phyloP scores from a whole-genome alignment of 2,113 vertebrate species.

The Myanophis thanlyinensis region DNA sequence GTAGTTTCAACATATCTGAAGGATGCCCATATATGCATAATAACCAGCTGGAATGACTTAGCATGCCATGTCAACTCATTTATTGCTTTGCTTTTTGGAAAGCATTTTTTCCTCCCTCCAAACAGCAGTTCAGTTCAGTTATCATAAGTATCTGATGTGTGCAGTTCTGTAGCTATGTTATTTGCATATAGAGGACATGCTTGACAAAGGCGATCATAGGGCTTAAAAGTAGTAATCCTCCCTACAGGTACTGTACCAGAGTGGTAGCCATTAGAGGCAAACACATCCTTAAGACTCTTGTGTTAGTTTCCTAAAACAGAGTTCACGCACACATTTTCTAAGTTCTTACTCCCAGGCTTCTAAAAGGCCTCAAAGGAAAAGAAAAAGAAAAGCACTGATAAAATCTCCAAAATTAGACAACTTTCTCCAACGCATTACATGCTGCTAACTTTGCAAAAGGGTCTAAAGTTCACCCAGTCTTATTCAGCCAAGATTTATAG shows the following conservation, averaged over 20 bases:
- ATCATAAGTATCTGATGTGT: neutral
- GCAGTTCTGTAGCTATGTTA: neutral
- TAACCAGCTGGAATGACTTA: neutral
- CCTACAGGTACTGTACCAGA: neutral
- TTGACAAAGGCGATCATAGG: neutral
- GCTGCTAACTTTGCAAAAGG: slow-evolving; percentile 42
- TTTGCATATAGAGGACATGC: neutral
- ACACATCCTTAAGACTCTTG: neutral
- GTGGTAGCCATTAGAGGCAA: neutral
- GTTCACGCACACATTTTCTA: neutral
- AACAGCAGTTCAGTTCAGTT: neutral
- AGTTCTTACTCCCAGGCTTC: slow-evolving; percentile 52
- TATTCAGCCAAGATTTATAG: slow-evolving; percentile 34
- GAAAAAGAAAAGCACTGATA: slow-evolving; percentile 36
- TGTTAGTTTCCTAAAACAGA: slow-evolving; percentile 11
- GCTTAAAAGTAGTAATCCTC: neutral
- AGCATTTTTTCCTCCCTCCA: neutral
- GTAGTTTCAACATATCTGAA: neutral
- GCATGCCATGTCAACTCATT: neutral
- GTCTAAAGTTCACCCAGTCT: slow-evolving; percentile 38
- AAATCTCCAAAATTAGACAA: slow-evolving; percentile 65
- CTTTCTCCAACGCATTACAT: slow-evolving; percentile 56
- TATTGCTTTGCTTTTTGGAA: neutral
- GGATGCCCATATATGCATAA: neutral
- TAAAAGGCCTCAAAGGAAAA: slow-evolving; percentile 47